phyloP scores from a whole-genome alignment of 2,113 vertebrate genomes.

The Heteronetta atricapilla region DNA sequence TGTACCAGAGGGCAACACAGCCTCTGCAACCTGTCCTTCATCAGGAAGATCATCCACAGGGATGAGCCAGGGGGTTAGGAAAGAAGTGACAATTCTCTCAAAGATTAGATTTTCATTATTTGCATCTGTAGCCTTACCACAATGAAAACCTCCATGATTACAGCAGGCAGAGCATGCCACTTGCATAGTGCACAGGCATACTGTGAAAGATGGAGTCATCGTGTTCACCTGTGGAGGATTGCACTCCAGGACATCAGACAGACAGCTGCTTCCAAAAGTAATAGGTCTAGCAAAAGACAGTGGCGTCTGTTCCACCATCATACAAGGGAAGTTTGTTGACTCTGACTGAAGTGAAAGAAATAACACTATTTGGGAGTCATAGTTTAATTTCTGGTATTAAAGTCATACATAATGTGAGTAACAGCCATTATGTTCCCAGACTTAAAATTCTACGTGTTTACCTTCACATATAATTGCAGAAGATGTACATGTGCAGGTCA shows the following conservation, averaged over 20 bases:
- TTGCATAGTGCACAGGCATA: not conserved
- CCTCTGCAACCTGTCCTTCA: not conserved
- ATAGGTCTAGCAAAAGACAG: rapidly evolving
- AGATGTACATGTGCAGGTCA: not conserved
- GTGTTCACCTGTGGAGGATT: not conserved
- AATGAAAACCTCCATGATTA: not conserved
- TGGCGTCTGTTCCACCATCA: not conserved
- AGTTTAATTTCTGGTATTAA: not conserved
- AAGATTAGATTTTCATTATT: not conserved
- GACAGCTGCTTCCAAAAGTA: not conserved
- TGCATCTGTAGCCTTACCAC: not conserved
- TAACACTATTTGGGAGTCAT: not conserved
- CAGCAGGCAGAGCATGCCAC: not conserved
- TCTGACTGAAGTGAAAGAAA: not conserved
- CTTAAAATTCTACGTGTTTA: not conserved
- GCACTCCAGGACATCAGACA: not conserved
- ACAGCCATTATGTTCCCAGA: not conserved
- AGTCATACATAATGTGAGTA: not conserved
- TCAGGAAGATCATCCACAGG: not conserved
- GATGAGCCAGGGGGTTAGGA: not conserved
- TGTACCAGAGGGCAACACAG: not conserved
- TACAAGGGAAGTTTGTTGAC: not conserved
- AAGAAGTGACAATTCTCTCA: not conserved
- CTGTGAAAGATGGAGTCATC: not conserved
- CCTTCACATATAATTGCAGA: not conserved